Evolutionary conservation across 2,797 vertebrate species (phyloP), one percentile per base, ranked within the genome.

Genomic region (Danio albolineatus): DNA sequence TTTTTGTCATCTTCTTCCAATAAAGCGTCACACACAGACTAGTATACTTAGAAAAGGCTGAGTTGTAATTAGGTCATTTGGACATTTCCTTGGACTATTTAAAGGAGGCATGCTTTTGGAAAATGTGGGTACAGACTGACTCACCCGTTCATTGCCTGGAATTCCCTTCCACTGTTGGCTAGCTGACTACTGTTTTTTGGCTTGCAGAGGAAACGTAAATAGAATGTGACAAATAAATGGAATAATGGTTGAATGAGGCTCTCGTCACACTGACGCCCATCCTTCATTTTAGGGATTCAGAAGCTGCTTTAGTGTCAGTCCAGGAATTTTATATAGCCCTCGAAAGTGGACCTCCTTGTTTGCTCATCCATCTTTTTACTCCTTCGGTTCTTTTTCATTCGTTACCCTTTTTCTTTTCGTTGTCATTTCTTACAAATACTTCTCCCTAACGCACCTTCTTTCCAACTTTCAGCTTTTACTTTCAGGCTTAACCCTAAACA

Each of bases 31-130:
- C 87, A 91, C 87, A 53, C 86, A 86, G 89, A 59, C 86, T 87
- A 88, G 90, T 89, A 86, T 90, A 88, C 88, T 92, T 91, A 90
- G 88, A 91, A 92, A 92, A 89, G 89, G 87, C 86, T 89, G 89
- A 90, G 88, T 86, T 85, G 86, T 93, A 93, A 93, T 94, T 92
- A 90, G 91, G 91, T 94, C 89, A 92, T 94, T 93, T 92, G 90
- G 91, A 92, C 87, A 84, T 92, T 93, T 94, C 92, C 90, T 88
- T 84, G 41, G 73, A 87, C 90, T 93, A 89, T 94, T 93, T 92
- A 90, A 93, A 93, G 90, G 83, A 84, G 87, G 82, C 82, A 81
- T 85, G 86, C 87, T 89, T 89, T 92, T 89, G 92, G 91, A 92
- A 93, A 94, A 92, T 90, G 83, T 89, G 90, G 90, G 87, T 90